Conservation (phyloP, 2,797 vertebrate genomes). For the Anguilla obscura region DNA sequence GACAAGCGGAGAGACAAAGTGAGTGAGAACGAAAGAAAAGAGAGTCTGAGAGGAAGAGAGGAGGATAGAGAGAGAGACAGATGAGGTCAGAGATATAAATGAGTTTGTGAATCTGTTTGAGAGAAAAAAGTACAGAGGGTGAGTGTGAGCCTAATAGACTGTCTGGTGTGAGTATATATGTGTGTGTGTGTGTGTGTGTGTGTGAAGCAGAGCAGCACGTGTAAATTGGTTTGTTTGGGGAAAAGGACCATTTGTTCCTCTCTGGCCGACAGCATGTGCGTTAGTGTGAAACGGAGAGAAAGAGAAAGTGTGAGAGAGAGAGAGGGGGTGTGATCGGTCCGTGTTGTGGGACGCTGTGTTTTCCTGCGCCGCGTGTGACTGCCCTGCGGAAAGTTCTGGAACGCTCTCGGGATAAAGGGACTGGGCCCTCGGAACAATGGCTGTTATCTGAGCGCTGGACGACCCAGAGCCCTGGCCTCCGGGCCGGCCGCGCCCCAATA, state of each 20-base stretch:
- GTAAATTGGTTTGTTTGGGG: neutral
- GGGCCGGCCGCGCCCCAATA: slow-evolving; percentile 32
- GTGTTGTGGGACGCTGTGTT: neutral
- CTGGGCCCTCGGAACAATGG: slow-evolving; percentile 58
- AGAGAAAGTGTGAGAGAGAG: neutral
- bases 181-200: neutral
- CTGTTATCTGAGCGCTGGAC: slow-evolving; percentile 44
- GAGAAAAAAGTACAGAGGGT: neutral
- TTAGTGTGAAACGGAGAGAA: too few relatives aligned
- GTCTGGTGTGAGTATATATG: neutral
- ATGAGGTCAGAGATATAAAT: neutral
- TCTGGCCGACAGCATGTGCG: neutral
- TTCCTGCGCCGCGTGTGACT: neutral
- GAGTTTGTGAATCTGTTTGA: slow-evolving; percentile 1
- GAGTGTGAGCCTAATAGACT: too few relatives aligned
- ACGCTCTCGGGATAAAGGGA: slow-evolving; percentile 54
- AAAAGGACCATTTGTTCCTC: neutral
- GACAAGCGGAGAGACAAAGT: neutral
- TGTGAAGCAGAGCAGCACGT: neutral
- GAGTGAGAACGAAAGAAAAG: neutral
- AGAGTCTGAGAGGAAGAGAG: neutral
- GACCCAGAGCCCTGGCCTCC: slow-evolving; percentile 29
- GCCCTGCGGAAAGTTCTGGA: slow-evolving; percentile 60
- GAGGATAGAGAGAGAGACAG: neutral
- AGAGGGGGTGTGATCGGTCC: neutral